These are phyloP conservation scores for Apodemia hepburni DNA, from an alignment of 2,888 invertebrate species.

Conservation along the genomic window DNA sequence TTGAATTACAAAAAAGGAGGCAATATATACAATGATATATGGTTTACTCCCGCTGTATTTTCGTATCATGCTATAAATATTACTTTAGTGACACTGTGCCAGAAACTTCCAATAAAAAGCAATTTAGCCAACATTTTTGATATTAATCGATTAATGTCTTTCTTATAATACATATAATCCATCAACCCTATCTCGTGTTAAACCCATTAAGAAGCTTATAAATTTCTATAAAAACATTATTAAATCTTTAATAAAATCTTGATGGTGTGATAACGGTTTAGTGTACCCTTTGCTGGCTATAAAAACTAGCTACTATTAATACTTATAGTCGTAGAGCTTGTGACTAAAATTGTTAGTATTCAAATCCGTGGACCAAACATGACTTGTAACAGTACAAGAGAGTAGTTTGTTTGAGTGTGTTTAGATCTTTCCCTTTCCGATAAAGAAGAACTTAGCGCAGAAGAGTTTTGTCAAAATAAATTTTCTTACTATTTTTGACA, in stretches of 20 bases:
- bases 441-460: no score
- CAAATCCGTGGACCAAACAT: not conserved
- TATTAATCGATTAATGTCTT: conserved; percentile 7
- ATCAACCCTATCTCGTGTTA: not conserved
- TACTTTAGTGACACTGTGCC: not conserved
- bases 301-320: conserved; percentile 4
- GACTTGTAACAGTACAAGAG: no score
- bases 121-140: not conserved
- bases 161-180: not conserved
- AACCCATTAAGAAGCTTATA: conserved; percentile 1
- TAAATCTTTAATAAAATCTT: conserved; percentile 13
- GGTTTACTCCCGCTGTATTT: no score
- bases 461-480: no score
- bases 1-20: no score
- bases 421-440: no score
- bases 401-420: no score
- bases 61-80: no score
- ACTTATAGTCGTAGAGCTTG: not conserved
- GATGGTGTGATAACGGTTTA: not conserved
- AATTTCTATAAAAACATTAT: conserved; percentile 1
- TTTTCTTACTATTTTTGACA: no score
- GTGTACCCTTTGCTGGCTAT: conserved; percentile 3
- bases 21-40: no score
- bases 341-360: not conserved
- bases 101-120: not conserved